These are phyloP conservation scores for Asarcornis scutulata DNA, from an alignment of 2,113 vertebrate genomes.

Conservation along the genomic window DNA sequence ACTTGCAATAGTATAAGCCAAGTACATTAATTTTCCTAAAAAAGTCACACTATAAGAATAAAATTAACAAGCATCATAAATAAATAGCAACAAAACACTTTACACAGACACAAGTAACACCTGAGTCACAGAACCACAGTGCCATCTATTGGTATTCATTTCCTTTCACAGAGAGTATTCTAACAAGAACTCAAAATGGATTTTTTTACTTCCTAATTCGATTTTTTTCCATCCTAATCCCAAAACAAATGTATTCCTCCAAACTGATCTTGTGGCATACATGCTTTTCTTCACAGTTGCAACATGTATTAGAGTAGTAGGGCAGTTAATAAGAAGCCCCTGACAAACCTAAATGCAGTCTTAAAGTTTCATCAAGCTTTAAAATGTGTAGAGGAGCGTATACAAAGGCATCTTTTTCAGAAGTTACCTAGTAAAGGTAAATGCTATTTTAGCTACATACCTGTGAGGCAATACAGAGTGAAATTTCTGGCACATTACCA, in stretches of 20 bases:
- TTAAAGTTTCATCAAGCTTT: background rate
- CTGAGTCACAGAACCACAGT: conserved; percentile 30
- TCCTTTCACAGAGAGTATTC: background rate
- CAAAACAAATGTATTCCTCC: conserved; percentile 17
- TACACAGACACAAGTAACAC: background rate
- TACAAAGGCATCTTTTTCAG: background rate
- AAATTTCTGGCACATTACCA: background rate
- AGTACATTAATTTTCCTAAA: background rate
- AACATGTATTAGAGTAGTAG: background rate
- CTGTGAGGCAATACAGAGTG: background rate
- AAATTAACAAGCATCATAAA: background rate
- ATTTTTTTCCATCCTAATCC: conserved; percentile 16
- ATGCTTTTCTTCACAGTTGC: conserved; percentile 2
- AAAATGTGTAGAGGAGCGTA: background rate
- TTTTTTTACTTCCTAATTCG: background rate
- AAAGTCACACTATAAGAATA: background rate
- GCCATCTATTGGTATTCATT: conserved; percentile 60
- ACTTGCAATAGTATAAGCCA: background rate
- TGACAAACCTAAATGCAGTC: background rate
- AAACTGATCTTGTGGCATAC: background rate
- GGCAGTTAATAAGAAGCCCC: conserved; percentile 17
- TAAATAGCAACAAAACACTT: background rate
- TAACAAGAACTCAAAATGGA: background rate
- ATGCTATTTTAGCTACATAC: background rate
- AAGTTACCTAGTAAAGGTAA: background rate